Conservation (phyloP, 2,888 invertebrate species). For the Aphodius granarius region DNA sequence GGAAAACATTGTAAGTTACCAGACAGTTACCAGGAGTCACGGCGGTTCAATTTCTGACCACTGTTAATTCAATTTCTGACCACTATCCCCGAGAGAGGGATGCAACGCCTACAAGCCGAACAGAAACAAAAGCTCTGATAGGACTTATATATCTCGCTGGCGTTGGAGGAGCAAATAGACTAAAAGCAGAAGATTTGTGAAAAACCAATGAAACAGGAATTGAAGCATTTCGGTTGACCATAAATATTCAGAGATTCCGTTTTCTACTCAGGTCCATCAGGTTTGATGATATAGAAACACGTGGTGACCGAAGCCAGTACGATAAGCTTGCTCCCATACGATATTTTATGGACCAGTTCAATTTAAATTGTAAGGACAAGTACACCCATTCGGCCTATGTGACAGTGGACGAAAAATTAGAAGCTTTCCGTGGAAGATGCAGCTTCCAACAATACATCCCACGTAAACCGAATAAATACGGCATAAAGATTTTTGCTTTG, state of each 20-base stretch:
- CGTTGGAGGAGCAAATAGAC: slow-evolving; percentile 16
- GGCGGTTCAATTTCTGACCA: too few relatives aligned
- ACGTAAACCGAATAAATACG: slow-evolving; percentile 24
- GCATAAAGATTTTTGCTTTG: slow-evolving; percentile 25
- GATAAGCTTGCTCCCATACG: slow-evolving; percentile 33
- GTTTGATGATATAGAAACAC: slow-evolving; percentile 10
- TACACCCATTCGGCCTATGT: slow-evolving; percentile 23
- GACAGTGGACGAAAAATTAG: slow-evolving; percentile 28
- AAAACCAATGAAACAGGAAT: slow-evolving; percentile 10
- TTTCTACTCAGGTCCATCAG: slow-evolving; percentile 18
- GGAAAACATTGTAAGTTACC: too few relatives aligned
- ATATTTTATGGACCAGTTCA: slow-evolving; percentile 36
- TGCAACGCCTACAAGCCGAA: too few relatives aligned
- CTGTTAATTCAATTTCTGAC: too few relatives aligned
- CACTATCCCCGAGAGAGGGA: too few relatives aligned
- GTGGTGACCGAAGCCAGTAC: slow-evolving; percentile 17
- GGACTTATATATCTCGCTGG: slow-evolving; percentile 28
- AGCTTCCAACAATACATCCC: slow-evolving; percentile 26
- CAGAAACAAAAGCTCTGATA: slow-evolving; percentile 27
- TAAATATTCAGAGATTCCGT: slow-evolving; percentile 19
- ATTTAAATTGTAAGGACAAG: not conserved
- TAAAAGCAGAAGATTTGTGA: slow-evolving; percentile 23
- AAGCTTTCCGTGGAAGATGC: slow-evolving; percentile 26
- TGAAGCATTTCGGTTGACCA: slow-evolving; percentile 11
- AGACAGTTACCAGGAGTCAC: too few relatives aligned